Percentiles rank a stretch among this genome's conserved stretches.
These are phyloP conservation scores for Etheostoma spectabile DNA, from an alignment of 2,113 vertebrate species.

Conservation along the genomic window DNA sequence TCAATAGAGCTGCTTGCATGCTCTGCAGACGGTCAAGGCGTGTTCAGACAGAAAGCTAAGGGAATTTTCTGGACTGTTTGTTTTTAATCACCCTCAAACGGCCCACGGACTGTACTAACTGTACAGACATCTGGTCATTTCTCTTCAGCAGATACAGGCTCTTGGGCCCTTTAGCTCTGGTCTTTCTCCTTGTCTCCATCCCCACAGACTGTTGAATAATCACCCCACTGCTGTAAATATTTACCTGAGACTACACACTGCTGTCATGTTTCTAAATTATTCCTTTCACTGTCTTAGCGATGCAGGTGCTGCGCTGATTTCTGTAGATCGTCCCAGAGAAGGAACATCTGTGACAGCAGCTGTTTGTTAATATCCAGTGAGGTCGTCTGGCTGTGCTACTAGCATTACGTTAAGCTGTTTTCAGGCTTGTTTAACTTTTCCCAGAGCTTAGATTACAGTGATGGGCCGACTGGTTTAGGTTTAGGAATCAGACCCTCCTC, in stretches of 20 bases:
- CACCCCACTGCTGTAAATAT: constrained; percentile 51
- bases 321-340: constrained; percentile 15
- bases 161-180: not conserved
- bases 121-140: not conserved
- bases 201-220: constrained; percentile 37
- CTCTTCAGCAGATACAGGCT: constrained; percentile 1
- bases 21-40: too few species aligned
- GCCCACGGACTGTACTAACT: not conserved
- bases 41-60: not conserved
- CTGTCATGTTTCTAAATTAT: constrained; percentile 8
- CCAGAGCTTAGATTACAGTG: constrained; percentile 28
- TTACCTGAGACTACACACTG: constrained; percentile 34
- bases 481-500: constrained; percentile 39
- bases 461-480: constrained; percentile 42
- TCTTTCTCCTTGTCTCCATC: constrained; percentile 16
- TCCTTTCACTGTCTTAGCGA: not conserved
- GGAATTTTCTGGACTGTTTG: not conserved
- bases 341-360: constrained; percentile 13
- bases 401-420: constrained; percentile 24
- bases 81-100: not conserved
- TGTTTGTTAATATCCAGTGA: constrained; percentile 11
- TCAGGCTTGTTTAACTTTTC: constrained; percentile 48
- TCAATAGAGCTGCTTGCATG: too few species aligned
- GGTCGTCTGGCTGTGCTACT: constrained; percentile 2
- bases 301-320: constrained; percentile 21